A percentile compares a stretch with the other conserved stretches of the same genome.
These are phyloP conservation scores for Chelonus insularis DNA, from an alignment of 1,140 invertebrate species.

Conservation along the genomic window DNA sequence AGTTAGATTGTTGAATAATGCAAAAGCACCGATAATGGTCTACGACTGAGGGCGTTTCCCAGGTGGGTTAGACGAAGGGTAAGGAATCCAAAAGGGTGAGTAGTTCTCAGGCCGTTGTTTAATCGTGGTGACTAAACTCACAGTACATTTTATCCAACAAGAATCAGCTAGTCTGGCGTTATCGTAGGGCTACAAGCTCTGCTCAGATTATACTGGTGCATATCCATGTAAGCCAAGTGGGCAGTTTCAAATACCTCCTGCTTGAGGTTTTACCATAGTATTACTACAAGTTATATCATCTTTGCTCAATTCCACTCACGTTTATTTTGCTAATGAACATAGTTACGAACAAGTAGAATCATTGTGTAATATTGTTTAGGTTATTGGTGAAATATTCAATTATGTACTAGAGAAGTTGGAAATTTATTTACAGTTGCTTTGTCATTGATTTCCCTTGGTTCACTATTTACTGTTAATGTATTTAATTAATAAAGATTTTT, in stretches of 20 bases:
- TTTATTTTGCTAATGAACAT: too few species aligned
- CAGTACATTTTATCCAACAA: conserved; percentile 5
- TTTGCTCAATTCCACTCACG: too few species aligned
- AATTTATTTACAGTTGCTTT: too few species aligned
- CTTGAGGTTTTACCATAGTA: background rate
- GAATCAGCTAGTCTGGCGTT: conserved; percentile 6
- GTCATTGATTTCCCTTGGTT: too few species aligned
- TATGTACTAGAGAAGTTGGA: too few species aligned
- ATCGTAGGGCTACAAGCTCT: conserved; percentile 7
- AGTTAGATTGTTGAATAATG: conserved; percentile 49
- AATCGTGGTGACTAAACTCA: conserved; percentile 28
- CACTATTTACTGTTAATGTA: too few species aligned
- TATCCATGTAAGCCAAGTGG: background rate
- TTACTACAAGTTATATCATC: too few species aligned
- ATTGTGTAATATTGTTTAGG: too few species aligned
- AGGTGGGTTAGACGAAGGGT: background rate
- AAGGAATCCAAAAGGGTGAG: conserved; percentile 23
- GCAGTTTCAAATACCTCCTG: background rate
- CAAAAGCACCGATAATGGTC: conserved; percentile 37
- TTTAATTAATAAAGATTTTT: too few species aligned
- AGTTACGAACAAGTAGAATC: too few species aligned
- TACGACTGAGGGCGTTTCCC: conserved; percentile 11
- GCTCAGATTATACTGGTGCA: background rate
- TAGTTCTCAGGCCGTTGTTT: conserved; percentile 23
- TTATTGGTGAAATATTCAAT: too few species aligned